Conservation (phyloP, 2,113 vertebrate genomes). For the Tragelaphus imberbis region DNA sequence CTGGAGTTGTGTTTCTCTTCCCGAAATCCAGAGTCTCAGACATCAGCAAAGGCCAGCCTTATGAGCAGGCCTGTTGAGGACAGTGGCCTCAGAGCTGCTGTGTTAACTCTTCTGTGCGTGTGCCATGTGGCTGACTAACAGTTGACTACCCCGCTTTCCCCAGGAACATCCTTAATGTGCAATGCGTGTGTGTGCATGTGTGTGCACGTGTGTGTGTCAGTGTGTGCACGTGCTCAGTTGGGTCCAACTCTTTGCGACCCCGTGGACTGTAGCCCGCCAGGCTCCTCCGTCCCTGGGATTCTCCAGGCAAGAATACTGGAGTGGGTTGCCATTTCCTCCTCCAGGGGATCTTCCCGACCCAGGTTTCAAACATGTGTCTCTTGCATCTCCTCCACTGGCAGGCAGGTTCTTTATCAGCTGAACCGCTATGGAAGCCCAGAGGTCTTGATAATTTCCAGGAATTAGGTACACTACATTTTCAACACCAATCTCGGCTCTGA, state of each 20-base stretch:
- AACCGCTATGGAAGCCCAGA: not conserved
- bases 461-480: not conserved
- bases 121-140: accelerated
- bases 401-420: not conserved
- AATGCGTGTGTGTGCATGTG: not conserved
- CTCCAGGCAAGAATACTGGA: not conserved
- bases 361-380: not conserved
- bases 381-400: not conserved
- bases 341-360: not conserved
- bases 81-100: not conserved
- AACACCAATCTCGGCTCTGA: not conserved
- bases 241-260: not conserved
- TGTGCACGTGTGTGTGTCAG: not conserved
- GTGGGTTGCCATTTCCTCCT: not conserved
- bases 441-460: not conserved
- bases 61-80: not conserved
- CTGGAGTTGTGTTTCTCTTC: not conserved
- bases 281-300: not conserved
- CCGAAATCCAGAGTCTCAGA: not conserved
- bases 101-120: not conserved
- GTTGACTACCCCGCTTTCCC: accelerated
- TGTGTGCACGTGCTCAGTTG: not conserved
- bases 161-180: not conserved
- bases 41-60: not conserved
- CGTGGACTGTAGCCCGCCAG: not conserved